Percentiles rank a stretch among this genome's conserved stretches.
Evolutionary conservation across 2,888 invertebrate species (phyloP).

Genomic region (Chrysolina americana): DNA sequence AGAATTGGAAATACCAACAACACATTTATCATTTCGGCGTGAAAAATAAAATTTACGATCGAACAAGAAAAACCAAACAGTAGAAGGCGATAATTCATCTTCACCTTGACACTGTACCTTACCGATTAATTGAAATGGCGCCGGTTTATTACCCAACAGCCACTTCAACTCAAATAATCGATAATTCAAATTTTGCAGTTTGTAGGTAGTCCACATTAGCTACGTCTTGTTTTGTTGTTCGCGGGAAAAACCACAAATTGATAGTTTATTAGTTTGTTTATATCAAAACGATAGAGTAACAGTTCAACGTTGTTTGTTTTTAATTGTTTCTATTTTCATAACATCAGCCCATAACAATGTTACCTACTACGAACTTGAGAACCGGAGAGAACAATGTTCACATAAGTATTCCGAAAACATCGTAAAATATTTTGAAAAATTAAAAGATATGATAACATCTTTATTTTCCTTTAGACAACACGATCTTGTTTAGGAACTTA

Average conservation of each 20-base stretch:
- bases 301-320: conserved; percentile 1
- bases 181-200: not conserved
- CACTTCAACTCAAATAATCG: not conserved
- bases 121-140: conserved; percentile 24
- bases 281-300: not conserved
- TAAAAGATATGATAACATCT: too few species aligned
- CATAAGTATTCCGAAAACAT: too few species aligned
- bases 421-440: too few species aligned
- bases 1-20: conserved; percentile 22
- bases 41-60: conserved; percentile 11
- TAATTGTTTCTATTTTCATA: not conserved
- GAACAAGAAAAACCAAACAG: conserved; percentile 6
- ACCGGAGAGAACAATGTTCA: too few species aligned
- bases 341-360: not conserved
- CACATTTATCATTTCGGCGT: not conserved
- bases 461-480: too few species aligned
- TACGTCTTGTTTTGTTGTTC: not conserved
- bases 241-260: conserved; percentile 23
- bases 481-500: too few species aligned
- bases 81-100: conserved; percentile 6
- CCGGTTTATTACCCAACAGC: conserved; percentile 22
- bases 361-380: too few species aligned
- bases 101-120: conserved; percentile 13
- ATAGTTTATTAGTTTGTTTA: conserved; percentile 12
- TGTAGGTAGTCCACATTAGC: not conserved